These are phyloP conservation scores for Dolichoris vasculosae DNA, from an alignment of 1,140 invertebrate species.

Conservation along the genomic window DNA sequence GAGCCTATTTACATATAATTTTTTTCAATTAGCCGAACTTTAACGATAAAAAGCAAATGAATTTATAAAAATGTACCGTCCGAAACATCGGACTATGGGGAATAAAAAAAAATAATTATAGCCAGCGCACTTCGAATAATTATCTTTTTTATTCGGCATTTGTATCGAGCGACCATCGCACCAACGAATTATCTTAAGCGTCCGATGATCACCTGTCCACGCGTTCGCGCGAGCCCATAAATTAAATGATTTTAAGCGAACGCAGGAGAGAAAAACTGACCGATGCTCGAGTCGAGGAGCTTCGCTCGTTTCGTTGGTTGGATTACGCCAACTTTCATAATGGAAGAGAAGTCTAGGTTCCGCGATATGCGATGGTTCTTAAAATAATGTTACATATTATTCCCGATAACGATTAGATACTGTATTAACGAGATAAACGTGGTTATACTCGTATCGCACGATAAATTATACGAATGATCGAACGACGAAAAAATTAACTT, in stretches of 20 bases:
- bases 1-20: background rate
- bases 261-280: too few species aligned
- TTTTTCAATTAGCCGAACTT: background rate
- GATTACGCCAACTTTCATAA: background rate
- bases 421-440: background rate
- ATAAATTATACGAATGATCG: too few species aligned
- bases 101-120: background rate
- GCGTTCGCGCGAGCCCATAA: too few species aligned
- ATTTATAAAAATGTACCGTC: background rate
- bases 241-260: too few species aligned
- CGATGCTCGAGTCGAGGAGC: too few species aligned
- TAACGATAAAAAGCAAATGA: background rate
- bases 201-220: too few species aligned
- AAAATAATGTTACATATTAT: background rate
- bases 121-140: background rate
- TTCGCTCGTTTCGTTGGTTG: background rate
- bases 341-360: background rate
- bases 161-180: too few species aligned
- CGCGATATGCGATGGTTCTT: background rate
- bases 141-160: too few species aligned
- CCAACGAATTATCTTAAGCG: too few species aligned
- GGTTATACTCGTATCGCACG: too few species aligned
- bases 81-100: background rate
- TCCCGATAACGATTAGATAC: background rate
- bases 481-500: too few species aligned